Percentiles rank a stretch among this genome's conserved stretches.
Conservation (phyloP, 1,140 invertebrate species). For the Drosophila azteca region DNA sequence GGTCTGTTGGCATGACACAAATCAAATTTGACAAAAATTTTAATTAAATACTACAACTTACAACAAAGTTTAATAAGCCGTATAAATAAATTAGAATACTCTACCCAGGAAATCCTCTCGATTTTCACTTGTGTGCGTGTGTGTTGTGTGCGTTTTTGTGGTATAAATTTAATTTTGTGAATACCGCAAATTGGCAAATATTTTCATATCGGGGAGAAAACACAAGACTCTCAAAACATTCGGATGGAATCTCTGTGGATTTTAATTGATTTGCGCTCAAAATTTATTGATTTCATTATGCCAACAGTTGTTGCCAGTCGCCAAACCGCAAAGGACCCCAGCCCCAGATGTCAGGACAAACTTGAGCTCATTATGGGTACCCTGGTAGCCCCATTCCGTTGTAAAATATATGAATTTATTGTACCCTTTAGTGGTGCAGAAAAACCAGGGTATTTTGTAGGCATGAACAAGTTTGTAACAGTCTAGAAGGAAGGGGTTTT, state of each 20-base stretch:
- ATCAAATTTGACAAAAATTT: conserved; percentile 68
- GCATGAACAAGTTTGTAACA: too few species aligned
- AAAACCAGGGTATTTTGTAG: too few species aligned
- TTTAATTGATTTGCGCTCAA: conserved; percentile 77
- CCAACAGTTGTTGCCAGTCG: conserved; percentile 67
- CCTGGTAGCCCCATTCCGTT: background rate
- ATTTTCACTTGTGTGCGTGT: conserved; percentile 2
- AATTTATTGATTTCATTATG: conserved; percentile 82
- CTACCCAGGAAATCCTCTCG: background rate
- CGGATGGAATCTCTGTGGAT: conserved; percentile 41
- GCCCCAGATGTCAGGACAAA: conserved; percentile 14
- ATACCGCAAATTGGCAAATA: conserved; percentile 80
- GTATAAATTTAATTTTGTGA: conserved; percentile 74
- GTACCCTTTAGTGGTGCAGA: background rate
- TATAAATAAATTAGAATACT: conserved; percentile 72
- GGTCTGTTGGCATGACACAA: conserved; percentile 13
- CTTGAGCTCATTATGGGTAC: conserved; percentile 60
- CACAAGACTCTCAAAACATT: conserved; percentile 6
- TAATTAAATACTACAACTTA: conserved; percentile 73
- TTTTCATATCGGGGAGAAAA: conserved; percentile 55
- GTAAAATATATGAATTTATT: conserved; percentile 44
- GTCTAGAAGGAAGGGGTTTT: too few species aligned
- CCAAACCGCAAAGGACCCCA: conserved; percentile 49
- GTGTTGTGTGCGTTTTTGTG: conserved; percentile 28
- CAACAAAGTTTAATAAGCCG: conserved; percentile 74